Evolutionary conservation across 2,797 vertebrate species (phyloP).

Genomic region (Chiloscyllium punctatum): DNA sequence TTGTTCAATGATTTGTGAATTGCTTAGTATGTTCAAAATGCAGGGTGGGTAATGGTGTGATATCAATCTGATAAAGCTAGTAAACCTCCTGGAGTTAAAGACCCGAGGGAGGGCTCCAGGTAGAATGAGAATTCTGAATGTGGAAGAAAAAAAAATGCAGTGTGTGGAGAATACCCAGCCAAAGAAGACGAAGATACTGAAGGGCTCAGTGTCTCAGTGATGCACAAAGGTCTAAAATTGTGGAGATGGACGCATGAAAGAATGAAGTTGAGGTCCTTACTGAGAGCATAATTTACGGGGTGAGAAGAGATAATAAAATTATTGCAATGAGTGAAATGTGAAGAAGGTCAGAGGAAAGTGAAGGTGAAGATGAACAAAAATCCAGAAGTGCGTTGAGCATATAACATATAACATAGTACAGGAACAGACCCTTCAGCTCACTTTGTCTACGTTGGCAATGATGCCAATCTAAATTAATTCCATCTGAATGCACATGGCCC

Average conservation of each 20-base stretch:
- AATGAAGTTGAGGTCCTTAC: background rate
- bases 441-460: too few species aligned
- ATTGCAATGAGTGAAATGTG: background rate
- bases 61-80: background rate
- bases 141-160: background rate
- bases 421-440: too few species aligned
- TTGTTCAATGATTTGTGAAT: background rate
- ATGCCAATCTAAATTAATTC: too few species aligned
- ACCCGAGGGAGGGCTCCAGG: background rate
- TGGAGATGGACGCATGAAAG: background rate
- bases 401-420: too few species aligned
- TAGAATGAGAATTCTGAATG: background rate
- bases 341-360: background rate
- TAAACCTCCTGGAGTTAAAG: background rate
- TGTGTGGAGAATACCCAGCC: background rate
- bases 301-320: background rate
- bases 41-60: background rate
- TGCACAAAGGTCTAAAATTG: background rate
- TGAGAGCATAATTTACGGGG: background rate
- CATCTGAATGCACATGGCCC: too few species aligned
- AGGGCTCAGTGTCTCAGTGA: background rate
- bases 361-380: background rate
- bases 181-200: background rate
- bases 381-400: background rate
- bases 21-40: background rate